Conservation (phyloP, 2,113 vertebrate species). For the Platichthys stellatus region DNA sequence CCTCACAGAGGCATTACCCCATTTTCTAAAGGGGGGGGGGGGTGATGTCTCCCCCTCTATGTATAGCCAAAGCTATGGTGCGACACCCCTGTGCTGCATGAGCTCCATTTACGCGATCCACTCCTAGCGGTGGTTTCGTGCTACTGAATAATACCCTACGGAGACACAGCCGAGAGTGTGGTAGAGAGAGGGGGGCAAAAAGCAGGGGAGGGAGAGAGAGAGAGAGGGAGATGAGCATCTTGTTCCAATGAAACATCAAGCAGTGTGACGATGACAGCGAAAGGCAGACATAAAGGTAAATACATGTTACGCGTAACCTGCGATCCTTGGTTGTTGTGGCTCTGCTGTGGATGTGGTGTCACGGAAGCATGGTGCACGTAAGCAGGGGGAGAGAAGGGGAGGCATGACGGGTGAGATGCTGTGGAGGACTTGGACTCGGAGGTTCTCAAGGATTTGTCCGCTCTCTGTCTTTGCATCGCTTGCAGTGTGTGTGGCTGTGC, state of each 20-base stretch:
- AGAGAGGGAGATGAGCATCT: slow-evolving; percentile 79
- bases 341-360: slow-evolving; percentile 54
- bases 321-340: slow-evolving; percentile 34
- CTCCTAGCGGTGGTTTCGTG: slow-evolving; percentile 77
- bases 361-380: slow-evolving; percentile 62
- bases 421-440: slow-evolving; percentile 38
- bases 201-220: slow-evolving; percentile 58
- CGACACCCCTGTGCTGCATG: slow-evolving; percentile 72
- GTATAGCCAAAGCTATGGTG: slow-evolving; percentile 56
- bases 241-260: slow-evolving; percentile 83
- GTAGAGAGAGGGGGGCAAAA: slow-evolving; percentile 45
- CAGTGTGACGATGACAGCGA: slow-evolving; percentile 86
- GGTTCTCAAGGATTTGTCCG: slow-evolving; percentile 36
- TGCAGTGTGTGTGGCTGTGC: background rate
- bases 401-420: slow-evolving; percentile 37
- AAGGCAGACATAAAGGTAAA: slow-evolving; percentile 88
- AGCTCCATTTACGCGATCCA: slow-evolving; percentile 69
- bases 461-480: slow-evolving; percentile 15
- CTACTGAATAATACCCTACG: slow-evolving; percentile 75
- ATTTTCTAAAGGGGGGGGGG: slow-evolving; percentile 59
- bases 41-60: slow-evolving; percentile 51
- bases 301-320: slow-evolving; percentile 29
- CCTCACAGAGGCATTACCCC: slow-evolving; percentile 73
- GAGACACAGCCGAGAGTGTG: slow-evolving; percentile 56
- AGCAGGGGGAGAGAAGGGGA: background rate